phyloP scores from a whole-genome alignment of 2,888 invertebrate genomes.

The Druceiella hillmani region DNA sequence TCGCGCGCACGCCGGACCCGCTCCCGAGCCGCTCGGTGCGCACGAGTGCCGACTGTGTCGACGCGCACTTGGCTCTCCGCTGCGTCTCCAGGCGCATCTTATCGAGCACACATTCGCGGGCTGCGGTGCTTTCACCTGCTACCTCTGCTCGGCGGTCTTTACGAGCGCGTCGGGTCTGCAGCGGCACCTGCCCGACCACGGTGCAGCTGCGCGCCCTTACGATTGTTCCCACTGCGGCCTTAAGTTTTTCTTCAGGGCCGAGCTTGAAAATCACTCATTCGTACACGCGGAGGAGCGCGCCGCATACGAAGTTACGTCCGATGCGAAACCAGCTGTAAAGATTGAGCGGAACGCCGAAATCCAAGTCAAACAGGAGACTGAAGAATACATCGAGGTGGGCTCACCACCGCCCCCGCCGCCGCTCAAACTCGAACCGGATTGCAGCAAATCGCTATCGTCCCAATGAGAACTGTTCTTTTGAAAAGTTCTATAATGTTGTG shows the following conservation, averaged over 20 bases:
- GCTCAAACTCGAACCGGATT: too few relatives aligned
- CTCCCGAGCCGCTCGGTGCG: conserved; percentile 34
- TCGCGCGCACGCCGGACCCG: conserved; percentile 46
- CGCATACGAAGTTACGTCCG: conserved; percentile 32
- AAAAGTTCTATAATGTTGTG: not conserved
- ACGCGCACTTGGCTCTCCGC: conserved; percentile 68
- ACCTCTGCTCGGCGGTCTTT: conserved; percentile 83
- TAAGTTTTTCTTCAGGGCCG: conserved; percentile 87
- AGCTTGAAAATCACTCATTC: conserved; percentile 80
- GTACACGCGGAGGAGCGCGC: conserved; percentile 48
- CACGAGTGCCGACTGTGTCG: conserved; percentile 79
- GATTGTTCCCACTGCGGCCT: conserved; percentile 79
- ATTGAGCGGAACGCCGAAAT: conserved; percentile 35
- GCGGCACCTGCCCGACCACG: conserved; percentile 79
- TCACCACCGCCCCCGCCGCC: conserved; percentile 33
- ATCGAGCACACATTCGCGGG: conserved; percentile 92
- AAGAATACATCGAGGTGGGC: conserved; percentile 48
- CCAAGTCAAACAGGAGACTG: conserved; percentile 43
- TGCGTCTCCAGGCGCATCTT: conserved; percentile 80
- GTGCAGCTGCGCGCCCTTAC: conserved; percentile 74
- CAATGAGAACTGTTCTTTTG: too few relatives aligned
- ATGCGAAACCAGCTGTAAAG: conserved; percentile 32
- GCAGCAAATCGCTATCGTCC: too few relatives aligned
- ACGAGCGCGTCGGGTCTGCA: conserved; percentile 78
- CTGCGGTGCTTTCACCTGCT: conserved; percentile 78